Evolutionary conservation across 1,140 invertebrate species (phyloP).

Genomic region (Neoseiulus cucumeris): DNA sequence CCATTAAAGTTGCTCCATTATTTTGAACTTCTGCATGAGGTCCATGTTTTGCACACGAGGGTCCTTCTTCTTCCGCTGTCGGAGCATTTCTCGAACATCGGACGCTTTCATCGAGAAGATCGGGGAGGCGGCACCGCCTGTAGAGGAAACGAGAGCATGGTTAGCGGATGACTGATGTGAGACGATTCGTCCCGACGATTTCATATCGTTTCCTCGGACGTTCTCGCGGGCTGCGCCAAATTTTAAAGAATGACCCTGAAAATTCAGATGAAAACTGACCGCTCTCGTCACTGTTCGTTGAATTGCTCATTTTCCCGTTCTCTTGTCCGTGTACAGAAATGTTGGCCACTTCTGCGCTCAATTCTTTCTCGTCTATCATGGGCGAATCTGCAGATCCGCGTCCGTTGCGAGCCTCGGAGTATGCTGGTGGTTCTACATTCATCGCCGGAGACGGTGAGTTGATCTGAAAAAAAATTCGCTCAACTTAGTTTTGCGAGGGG

Average conservation of each 20-base stretch:
- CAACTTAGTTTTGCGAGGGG: no score
- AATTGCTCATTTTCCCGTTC: no score
- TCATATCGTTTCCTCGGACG: no score
- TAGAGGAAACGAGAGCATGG: neutral
- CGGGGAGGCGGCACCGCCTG: neutral
- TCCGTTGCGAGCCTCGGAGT: neutral
- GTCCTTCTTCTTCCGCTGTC: slow-evolving; percentile 3
- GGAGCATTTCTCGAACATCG: neutral
- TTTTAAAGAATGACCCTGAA: no score
- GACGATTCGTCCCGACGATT: no score
- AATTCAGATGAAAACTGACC: no score
- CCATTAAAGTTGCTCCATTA: neutral
- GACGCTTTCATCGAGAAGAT: slow-evolving; percentile 7
- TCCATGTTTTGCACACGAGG: slow-evolving; percentile 1
- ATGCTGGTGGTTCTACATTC: neutral
- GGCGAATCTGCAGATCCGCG: neutral
- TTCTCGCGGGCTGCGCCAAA: no score
- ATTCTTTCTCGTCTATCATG: neutral
- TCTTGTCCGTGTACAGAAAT: neutral
- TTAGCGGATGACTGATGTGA: no score
- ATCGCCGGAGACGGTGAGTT: neutral
- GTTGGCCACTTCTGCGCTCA: neutral
- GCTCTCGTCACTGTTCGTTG: no score
- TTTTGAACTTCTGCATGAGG: slow-evolving; percentile 10
- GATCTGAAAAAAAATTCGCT: no score